phyloP scores from a whole-genome alignment of 2,888 invertebrate genomes.

The Diadegma fenestrale region DNA sequence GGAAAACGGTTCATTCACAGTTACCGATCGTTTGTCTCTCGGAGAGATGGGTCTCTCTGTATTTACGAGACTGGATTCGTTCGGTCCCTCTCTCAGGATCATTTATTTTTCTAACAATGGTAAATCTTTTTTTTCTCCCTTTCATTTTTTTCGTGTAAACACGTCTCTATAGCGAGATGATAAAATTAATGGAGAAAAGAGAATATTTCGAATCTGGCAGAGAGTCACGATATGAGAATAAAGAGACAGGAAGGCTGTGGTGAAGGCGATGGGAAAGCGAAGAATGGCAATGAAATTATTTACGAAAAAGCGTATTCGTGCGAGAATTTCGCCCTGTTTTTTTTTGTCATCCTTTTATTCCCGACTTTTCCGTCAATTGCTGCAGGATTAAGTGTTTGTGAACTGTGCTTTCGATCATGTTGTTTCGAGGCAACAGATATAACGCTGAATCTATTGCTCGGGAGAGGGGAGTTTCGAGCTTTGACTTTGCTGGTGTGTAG shows the following conservation, averaged over 20 bases:
- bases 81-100: constrained; percentile 4
- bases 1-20: constrained; percentile 57
- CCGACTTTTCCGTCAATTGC: neutral
- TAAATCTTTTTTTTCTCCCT: neutral
- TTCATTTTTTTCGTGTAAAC: neutral
- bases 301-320: constrained; percentile 6
- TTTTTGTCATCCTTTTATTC: neutral
- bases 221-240: constrained; percentile 6
- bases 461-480: constrained; percentile 19
- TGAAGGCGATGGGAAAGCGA: neutral
- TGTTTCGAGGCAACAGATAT: neutral
- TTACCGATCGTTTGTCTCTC: constrained; percentile 48
- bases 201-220: constrained; percentile 58
- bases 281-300: neutral
- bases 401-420: constrained; percentile 6
- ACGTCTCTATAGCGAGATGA: neutral
- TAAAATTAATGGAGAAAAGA: constrained; percentile 53
- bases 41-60: constrained; percentile 7
- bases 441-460: neutral
- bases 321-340: constrained; percentile 23
- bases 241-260: constrained; percentile 1
- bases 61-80: constrained; percentile 47
- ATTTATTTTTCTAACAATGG: constrained; percentile 36
- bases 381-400: neutral
- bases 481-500: constrained; percentile 24